Evolutionary conservation across 2,888 invertebrate genomes (phyloP).

Genomic region (Agriopis aurantiaria): DNA sequence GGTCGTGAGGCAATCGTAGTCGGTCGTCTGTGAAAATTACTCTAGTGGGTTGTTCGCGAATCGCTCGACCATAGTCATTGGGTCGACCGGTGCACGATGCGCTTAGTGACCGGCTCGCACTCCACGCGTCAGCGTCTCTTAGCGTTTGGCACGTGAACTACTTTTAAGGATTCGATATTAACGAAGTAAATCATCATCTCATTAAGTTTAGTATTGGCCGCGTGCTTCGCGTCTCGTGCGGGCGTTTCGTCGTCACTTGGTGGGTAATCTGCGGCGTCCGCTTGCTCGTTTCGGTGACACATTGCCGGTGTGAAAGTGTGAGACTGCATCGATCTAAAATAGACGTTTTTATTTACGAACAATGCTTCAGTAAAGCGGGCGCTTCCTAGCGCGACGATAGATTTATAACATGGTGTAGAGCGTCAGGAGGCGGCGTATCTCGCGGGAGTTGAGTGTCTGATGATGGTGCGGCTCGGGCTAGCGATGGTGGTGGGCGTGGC

Average conservation of each 20-base stretch:
- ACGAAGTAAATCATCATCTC: conserved; percentile 45
- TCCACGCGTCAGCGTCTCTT: conserved; percentile 44
- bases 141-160: conserved; percentile 52
- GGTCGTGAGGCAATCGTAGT: conserved; percentile 39
- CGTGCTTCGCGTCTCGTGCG: conserved; percentile 51
- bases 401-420: conserved; percentile 47
- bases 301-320: conserved; percentile 68
- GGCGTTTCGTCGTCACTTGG: conserved; percentile 57
- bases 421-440: conserved; percentile 29
- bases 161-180: conserved; percentile 40
- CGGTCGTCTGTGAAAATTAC: conserved; percentile 38
- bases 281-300: conserved; percentile 66
- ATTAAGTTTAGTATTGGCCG: conserved; percentile 33
- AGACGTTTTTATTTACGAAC: conserved; percentile 75
- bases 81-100: conserved; percentile 46
- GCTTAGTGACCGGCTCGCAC: conserved; percentile 49
- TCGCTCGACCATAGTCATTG: conserved; percentile 36
- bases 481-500: conserved; percentile 85
- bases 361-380: conserved; percentile 56
- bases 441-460: conserved; percentile 37
- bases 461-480: conserved; percentile 79
- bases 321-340: conserved; percentile 74
- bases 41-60: conserved; percentile 46
- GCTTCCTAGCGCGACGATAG: conserved; percentile 59
- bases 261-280: conserved; percentile 63